These are phyloP conservation scores for Chloroclystis v-ata DNA, from an alignment of 2,888 invertebrate genomes.

Conservation along the genomic window DNA sequence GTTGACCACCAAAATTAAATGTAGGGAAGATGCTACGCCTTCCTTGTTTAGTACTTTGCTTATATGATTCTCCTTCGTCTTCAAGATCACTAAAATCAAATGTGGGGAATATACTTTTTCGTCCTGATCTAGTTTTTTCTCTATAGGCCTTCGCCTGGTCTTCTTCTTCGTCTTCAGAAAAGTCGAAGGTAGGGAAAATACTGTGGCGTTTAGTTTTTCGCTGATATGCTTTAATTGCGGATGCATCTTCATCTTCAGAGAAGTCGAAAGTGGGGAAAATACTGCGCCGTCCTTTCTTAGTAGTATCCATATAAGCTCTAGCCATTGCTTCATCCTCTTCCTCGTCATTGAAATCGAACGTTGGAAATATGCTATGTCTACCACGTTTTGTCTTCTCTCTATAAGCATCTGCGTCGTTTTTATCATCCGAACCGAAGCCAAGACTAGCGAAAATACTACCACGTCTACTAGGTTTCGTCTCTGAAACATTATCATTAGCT, in stretches of 20 bases:
- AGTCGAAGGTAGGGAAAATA: conserved; percentile 65
- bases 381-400: conserved; percentile 64
- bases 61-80: conserved; percentile 56
- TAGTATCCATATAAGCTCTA: conserved; percentile 51
- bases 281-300: conserved; percentile 52
- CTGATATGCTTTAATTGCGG: conserved; percentile 27
- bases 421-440: conserved; percentile 46
- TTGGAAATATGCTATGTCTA: conserved; percentile 60
- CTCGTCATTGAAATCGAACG: conserved; percentile 58
- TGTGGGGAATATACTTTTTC: conserved; percentile 64
- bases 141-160: conserved; percentile 51
- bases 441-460: conserved; percentile 63
- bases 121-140: conserved; percentile 58
- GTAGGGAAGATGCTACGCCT: conserved; percentile 66
- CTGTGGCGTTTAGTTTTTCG: conserved; percentile 59
- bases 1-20: conserved; percentile 58
- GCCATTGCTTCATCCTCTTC: conserved; percentile 48
- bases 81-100: conserved; percentile 66
- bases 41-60: conserved; percentile 59
- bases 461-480: conserved; percentile 46
- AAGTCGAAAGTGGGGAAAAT: conserved; percentile 64
- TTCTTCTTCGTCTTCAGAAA: conserved; percentile 67
- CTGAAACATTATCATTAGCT: conserved; percentile 40
- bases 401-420: conserved; percentile 51
- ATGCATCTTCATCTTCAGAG: conserved; percentile 38